phyloP scores from a whole-genome alignment of 1,140 invertebrate species.

The Drosophila pruinosa region DNA sequence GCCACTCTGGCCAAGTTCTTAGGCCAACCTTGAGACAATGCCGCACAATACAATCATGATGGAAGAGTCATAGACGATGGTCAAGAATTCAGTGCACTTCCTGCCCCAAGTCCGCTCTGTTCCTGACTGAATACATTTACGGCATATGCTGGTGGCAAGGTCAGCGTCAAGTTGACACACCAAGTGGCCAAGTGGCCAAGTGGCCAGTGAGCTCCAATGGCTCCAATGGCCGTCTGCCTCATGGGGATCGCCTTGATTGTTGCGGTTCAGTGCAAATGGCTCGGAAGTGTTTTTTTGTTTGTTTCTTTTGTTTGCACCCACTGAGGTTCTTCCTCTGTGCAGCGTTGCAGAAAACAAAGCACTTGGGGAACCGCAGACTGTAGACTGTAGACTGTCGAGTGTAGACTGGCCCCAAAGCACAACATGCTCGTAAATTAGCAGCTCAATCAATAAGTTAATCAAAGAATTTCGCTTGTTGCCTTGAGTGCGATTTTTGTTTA shows the following conservation, averaged over 20 bases:
- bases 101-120: constrained; percentile 7
- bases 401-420: constrained; percentile 13
- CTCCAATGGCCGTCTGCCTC: background rate
- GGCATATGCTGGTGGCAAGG: constrained; percentile 33
- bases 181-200: background rate
- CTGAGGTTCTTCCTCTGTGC: constrained; percentile 17
- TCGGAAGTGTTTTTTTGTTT: constrained; percentile 37
- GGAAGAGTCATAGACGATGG: background rate
- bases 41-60: background rate
- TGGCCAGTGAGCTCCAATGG: background rate
- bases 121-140: background rate
- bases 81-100: constrained; percentile 21
- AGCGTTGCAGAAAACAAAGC: constrained; percentile 36
- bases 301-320: constrained; percentile 3
- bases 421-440: constrained; percentile 20
- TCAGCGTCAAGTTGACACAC: constrained; percentile 20
- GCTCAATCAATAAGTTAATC: background rate
- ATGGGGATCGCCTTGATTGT: constrained; percentile 56
- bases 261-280: constrained; percentile 63
- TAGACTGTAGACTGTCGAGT: no score
- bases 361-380: no score
- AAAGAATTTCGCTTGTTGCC: background rate
- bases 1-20: constrained; percentile 14
- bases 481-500: constrained; percentile 32
- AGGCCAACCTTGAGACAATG: constrained; percentile 11